A percentile compares a stretch with the other conserved stretches of the same genome.
phyloP scores from a whole-genome alignment of 2,113 vertebrate genomes.

The Platycercus adscitus region DNA sequence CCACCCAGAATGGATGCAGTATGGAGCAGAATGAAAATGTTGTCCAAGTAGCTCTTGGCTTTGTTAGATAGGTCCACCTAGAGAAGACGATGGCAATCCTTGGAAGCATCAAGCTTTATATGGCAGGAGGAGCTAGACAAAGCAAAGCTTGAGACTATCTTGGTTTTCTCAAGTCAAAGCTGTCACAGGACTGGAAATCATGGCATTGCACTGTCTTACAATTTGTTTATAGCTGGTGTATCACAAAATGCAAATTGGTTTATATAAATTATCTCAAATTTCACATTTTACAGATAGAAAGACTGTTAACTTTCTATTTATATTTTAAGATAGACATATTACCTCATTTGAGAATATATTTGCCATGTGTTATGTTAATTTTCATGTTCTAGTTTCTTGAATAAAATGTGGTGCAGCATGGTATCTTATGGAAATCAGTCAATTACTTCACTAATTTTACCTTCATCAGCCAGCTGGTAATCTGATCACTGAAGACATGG shows the following conservation, averaged over 20 bases:
- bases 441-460: neutral
- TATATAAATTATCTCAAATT: neutral
- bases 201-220: fast-evolving
- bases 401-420: neutral
- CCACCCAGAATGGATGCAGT: fast-evolving
- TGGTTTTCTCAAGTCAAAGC: neutral
- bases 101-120: neutral
- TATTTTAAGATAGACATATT: neutral
- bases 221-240: neutral
- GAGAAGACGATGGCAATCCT: neutral
- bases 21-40: neutral
- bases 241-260: neutral
- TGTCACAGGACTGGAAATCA: neutral
- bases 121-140: neutral
- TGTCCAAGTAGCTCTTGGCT: neutral
- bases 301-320: neutral
- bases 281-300: neutral
- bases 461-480: neutral
- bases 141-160: neutral
- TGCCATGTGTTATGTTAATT: neutral
- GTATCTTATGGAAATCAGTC: neutral
- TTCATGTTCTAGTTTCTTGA: neutral
- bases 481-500: neutral
- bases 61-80: neutral
- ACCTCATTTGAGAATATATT: neutral